phyloP scores from a whole-genome alignment of 2,797 vertebrate species.

The Capromys pilorides region DNA sequence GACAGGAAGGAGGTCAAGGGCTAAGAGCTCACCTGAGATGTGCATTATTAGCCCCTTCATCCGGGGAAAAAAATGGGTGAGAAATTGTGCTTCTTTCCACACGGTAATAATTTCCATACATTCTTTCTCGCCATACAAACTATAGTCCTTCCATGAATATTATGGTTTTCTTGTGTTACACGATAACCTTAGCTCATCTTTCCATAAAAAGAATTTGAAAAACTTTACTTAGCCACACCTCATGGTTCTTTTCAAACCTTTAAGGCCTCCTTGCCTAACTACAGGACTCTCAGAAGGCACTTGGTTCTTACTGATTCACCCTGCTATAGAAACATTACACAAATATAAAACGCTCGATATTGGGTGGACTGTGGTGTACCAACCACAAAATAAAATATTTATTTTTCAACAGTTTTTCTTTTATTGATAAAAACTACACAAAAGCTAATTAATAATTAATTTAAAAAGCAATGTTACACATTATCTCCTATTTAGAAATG shows the following conservation, averaged over 20 bases:
- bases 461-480: slow-evolving; percentile 85
- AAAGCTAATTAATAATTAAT: slow-evolving; percentile 88
- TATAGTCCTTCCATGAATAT: neutral
- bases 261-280: neutral
- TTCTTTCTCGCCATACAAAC: neutral
- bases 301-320: neutral
- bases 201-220: neutral
- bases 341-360: slow-evolving; percentile 80
- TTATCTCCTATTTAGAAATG: slow-evolving; percentile 82
- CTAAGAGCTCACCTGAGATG: neutral
- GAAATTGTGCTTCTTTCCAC: neutral
- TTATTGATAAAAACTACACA: slow-evolving; percentile 91
- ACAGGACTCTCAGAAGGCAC: neutral
- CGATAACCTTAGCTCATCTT: neutral
- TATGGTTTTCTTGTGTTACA: neutral
- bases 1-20: neutral
- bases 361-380: slow-evolving; percentile 80
- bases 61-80: neutral
- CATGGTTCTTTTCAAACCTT: neutral
- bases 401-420: slow-evolving; percentile 85
- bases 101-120: neutral
- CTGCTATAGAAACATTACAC: neutral
- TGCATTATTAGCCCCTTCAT: neutral
- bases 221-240: neutral
- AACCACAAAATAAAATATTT: slow-evolving; percentile 86